Conservation (phyloP, 2,888 invertebrate genomes). For the Lathronympha strigana region DNA sequence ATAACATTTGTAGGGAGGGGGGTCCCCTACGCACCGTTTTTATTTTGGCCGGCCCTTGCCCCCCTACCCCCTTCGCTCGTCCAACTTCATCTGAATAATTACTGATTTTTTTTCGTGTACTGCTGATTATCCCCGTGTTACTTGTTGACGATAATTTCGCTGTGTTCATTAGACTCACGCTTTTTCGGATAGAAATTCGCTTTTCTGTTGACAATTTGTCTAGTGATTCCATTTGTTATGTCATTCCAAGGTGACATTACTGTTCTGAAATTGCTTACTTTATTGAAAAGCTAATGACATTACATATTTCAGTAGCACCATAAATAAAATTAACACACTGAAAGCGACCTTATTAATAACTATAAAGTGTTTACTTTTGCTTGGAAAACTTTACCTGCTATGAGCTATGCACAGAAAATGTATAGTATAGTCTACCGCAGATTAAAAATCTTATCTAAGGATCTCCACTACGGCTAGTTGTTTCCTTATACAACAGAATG, state of each 20-base stretch:
- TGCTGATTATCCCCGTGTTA: slow-evolving; percentile 84
- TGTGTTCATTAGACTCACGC: slow-evolving; percentile 70
- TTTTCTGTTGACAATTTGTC: neutral
- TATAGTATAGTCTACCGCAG: too few species aligned
- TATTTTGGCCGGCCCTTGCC: slow-evolving; percentile 83
- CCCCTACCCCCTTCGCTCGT: slow-evolving; percentile 81
- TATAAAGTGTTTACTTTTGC: too few species aligned
- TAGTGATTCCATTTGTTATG: neutral
- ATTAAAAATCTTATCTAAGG: too few species aligned
- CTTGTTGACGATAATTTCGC: slow-evolving; percentile 82
- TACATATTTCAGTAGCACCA: too few species aligned
- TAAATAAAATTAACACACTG: too few species aligned
- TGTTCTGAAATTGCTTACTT: too few species aligned
- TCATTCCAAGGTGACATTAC: neutral
- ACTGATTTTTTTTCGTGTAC: slow-evolving; percentile 84
- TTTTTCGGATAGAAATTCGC: slow-evolving; percentile 17
- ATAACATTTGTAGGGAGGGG: slow-evolving; percentile 82
- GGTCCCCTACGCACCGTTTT: slow-evolving; percentile 84
- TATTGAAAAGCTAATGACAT: too few species aligned
- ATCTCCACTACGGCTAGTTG: too few species aligned
- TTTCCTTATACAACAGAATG: too few species aligned
- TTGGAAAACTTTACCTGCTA: too few species aligned
- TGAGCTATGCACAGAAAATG: too few species aligned
- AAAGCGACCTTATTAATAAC: too few species aligned
- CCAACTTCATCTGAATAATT: slow-evolving; percentile 85